Conservation (phyloP, 1,140 invertebrate species). For the Trichomalopsis sarcophagae region DNA sequence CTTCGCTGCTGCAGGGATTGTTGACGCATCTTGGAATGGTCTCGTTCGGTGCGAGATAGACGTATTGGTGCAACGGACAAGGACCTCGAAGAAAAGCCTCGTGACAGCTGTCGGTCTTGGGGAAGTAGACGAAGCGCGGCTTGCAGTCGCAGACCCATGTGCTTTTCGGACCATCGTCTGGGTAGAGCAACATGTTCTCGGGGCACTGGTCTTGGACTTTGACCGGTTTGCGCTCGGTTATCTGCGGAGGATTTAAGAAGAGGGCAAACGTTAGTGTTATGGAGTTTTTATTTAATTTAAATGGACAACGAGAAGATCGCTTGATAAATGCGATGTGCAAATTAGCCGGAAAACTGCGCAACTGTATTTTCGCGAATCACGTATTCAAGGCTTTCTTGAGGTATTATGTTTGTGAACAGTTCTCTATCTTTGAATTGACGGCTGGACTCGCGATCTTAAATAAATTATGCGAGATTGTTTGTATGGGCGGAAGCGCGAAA, state of each 20-base stretch:
- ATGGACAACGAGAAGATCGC: too few relatives aligned
- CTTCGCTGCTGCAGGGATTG: slow-evolving; percentile 77
- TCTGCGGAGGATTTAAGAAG: slow-evolving; percentile 1
- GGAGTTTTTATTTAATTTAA: too few relatives aligned
- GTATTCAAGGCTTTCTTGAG: too few relatives aligned
- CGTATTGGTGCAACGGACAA: slow-evolving; percentile 75
- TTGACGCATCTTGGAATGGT: slow-evolving; percentile 76
- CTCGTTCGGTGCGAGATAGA: slow-evolving; percentile 75
- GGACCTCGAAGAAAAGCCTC: slow-evolving; percentile 79
- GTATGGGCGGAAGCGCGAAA: too few relatives aligned
- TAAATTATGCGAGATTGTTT: too few relatives aligned
- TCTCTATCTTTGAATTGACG: too few relatives aligned
- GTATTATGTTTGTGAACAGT: too few relatives aligned
- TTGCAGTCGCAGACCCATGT: slow-evolving; percentile 83
- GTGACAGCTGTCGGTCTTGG: slow-evolving; percentile 77
- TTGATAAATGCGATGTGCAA: too few relatives aligned
- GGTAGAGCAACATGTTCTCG: slow-evolving; percentile 79
- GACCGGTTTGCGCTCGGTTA: background rate
- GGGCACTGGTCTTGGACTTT: slow-evolving; percentile 68
- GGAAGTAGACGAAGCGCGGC: slow-evolving; percentile 78
- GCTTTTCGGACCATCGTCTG: slow-evolving; percentile 75
- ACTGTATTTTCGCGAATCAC: too few relatives aligned
- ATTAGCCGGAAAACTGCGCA: too few relatives aligned
- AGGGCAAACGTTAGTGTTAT: background rate
- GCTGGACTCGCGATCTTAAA: too few relatives aligned